Evolutionary conservation across 2,888 invertebrate species (phyloP).

Genomic region (Diogma glabrata): DNA sequence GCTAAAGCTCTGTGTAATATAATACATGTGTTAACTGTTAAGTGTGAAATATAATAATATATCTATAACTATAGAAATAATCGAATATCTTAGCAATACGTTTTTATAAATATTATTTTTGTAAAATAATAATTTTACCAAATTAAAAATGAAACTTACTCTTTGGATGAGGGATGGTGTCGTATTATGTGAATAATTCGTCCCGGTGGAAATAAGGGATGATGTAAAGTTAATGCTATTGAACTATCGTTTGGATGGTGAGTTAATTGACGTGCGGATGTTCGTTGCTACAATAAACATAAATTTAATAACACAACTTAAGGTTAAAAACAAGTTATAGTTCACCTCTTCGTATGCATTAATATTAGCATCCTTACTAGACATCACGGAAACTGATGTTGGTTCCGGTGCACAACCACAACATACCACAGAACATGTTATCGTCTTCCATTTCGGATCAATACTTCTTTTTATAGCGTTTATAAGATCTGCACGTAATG

Average conservation of each 20-base stretch:
- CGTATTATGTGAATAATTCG: constrained; percentile 76
- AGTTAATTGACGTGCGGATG: constrained; percentile 47
- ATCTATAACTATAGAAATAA: too few species aligned
- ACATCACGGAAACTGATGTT: constrained; percentile 56
- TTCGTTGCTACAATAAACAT: constrained; percentile 40
- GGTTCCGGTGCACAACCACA: constrained; percentile 55
- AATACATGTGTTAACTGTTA: too few species aligned
- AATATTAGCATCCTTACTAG: constrained; percentile 48
- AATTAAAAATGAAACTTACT: too few species aligned
- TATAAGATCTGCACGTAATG: constrained; percentile 69
- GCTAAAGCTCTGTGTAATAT: too few species aligned
- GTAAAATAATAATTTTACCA: too few species aligned
- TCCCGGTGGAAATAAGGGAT: constrained; percentile 75
- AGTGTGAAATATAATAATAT: too few species aligned
- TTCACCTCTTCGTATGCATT: constrained; percentile 47
- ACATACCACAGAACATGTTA: constrained; percentile 64
- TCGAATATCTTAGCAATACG: too few species aligned
- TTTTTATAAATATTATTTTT: too few species aligned
- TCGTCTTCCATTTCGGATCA: constrained; percentile 61
- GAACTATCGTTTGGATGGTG: constrained; percentile 56
- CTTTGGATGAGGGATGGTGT: constrained; percentile 66
- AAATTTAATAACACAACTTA: constrained; percentile 8
- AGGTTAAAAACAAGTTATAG: constrained; percentile 7
- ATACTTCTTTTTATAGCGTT: constrained; percentile 64
- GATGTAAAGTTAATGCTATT: constrained; percentile 68